Evolutionary conservation across 2,797 vertebrate species (phyloP).

Genomic region (Pygocentrus nattereri): DNA sequence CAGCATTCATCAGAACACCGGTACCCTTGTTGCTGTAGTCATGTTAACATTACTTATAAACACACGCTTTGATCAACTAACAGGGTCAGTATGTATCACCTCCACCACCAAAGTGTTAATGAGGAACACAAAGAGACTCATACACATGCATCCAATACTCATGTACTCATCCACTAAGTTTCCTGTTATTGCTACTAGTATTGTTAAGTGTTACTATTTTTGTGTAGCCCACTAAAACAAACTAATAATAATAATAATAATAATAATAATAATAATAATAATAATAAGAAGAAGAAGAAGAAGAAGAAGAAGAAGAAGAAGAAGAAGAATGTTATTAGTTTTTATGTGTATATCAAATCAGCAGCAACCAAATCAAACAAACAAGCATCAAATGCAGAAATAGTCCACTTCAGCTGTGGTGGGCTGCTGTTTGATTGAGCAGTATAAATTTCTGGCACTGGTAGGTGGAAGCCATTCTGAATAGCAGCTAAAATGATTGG

Average conservation of each 20-base stretch:
- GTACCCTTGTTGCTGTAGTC: conserved; percentile 27
- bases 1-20: conserved; percentile 36
- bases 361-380: neutral
- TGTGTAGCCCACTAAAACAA: no score
- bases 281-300: neutral
- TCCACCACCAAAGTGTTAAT: conserved; percentile 1
- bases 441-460: neutral
- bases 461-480: neutral
- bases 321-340: neutral
- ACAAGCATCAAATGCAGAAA: neutral
- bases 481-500: conserved; percentile 16
- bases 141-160: neutral
- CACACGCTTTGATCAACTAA: conserved; percentile 34
- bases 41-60: conserved; percentile 31
- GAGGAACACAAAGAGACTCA: conserved; percentile 8
- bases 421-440: neutral
- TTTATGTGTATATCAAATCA: no score
- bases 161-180: neutral
- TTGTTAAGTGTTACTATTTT: no score
- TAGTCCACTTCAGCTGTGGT: no score
- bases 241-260: no score
- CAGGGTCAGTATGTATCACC: conserved; percentile 26
- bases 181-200: neutral
- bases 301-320: neutral
- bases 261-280: no score